Evolutionary conservation across 2,888 invertebrate genomes (phyloP).

Genomic region (Trissoscelio sp.): DNA sequence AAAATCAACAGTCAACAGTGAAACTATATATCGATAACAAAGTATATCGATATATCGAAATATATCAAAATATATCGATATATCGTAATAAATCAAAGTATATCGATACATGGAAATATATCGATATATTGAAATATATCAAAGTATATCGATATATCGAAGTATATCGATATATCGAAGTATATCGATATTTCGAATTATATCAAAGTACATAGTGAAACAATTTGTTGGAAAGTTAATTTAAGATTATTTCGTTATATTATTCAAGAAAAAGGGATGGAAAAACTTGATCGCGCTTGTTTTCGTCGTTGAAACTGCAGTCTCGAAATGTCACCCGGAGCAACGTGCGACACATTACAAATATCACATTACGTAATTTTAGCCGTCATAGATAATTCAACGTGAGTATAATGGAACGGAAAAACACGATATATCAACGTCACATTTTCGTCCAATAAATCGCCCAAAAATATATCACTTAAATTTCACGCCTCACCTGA

Average conservation of each 20-base stretch:
- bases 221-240: no score
- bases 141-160: no score
- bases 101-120: no score
- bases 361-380: conserved; percentile 47
- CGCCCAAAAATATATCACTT: conserved; percentile 54
- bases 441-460: conserved; percentile 53
- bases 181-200: no score
- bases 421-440: conserved; percentile 61
- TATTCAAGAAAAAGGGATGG: neutral
- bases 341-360: conserved; percentile 17
- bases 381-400: conserved; percentile 36
- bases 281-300: neutral
- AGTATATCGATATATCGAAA: no score
- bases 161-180: no score
- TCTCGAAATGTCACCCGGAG: conserved; percentile 11
- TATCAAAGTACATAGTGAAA: no score
- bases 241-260: neutral
- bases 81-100: no score
- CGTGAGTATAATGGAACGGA: conserved; percentile 48
- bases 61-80: no score
- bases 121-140: no score
- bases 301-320: conserved; percentile 1
- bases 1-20: no score
- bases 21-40: no score
- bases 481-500: conserved; percentile 41